Evolutionary conservation across 2,888 invertebrate genomes (phyloP).

Genomic region (Aleiodes testaceus): DNA sequence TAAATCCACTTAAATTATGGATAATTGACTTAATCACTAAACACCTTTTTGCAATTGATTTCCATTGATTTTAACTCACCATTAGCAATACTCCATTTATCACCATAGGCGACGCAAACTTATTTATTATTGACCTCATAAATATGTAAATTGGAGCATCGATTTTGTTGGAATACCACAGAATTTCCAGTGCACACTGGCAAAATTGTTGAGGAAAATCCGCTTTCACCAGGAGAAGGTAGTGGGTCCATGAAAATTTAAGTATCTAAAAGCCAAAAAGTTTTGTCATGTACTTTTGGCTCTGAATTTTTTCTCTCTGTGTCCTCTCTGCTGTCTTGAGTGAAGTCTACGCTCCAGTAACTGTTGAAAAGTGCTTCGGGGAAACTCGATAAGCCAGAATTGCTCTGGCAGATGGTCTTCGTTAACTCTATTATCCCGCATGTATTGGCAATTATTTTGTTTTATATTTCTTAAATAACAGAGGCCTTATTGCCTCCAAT

Average conservation of each 20-base stretch:
- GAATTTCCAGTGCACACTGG: slow-evolving; percentile 11
- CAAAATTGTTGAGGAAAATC: slow-evolving; percentile 42
- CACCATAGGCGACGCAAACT: slow-evolving; percentile 28
- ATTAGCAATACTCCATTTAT: background rate
- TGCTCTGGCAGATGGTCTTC: slow-evolving; percentile 38
- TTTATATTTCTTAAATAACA: background rate
- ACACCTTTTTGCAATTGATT: background rate
- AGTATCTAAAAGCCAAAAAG: slow-evolving; percentile 46
- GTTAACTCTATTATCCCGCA: slow-evolving; percentile 39
- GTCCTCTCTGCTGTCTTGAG: slow-evolving; percentile 5
- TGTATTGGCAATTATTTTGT: slow-evolving; percentile 17
- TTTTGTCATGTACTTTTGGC: slow-evolving; percentile 38
- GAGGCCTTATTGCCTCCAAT: slow-evolving; percentile 5
- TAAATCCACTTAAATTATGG: too few relatives aligned
- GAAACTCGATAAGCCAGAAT: slow-evolving; percentile 40
- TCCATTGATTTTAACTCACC: background rate
- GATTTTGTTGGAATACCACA: slow-evolving; percentile 19
- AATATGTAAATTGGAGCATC: slow-evolving; percentile 38
- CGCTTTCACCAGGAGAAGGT: slow-evolving; percentile 37
- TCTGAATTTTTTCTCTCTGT: background rate
- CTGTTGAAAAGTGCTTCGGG: slow-evolving; percentile 30
- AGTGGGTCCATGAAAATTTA: slow-evolving; percentile 52
- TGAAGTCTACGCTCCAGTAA: slow-evolving; percentile 14
- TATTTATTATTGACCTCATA: slow-evolving; percentile 58
- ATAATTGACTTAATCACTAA: too few relatives aligned